Evolutionary conservation across 2,113 vertebrate species (phyloP).

Genomic region (Psilopogon haemacephalus): DNA sequence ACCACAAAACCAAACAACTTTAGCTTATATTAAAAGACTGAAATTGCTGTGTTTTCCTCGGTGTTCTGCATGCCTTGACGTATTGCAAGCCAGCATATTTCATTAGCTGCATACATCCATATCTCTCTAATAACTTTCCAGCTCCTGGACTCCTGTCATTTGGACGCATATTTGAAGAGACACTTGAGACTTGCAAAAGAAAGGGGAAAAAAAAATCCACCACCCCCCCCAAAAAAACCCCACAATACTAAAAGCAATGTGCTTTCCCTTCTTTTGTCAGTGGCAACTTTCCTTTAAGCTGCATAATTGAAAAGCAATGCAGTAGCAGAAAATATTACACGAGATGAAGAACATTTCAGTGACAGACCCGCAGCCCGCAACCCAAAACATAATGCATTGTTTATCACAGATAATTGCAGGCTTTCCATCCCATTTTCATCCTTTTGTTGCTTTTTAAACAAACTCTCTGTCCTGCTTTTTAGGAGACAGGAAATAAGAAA

Average conservation of each 20-base stretch:
- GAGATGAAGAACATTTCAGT: constrained; percentile 29
- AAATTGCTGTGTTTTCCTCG: constrained; percentile 64
- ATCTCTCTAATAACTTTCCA: constrained; percentile 76
- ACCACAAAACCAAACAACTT: not conserved
- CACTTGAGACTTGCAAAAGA: constrained; percentile 62
- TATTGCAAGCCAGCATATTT: constrained; percentile 72
- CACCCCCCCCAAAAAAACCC: not conserved
- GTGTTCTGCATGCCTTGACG: constrained; percentile 63
- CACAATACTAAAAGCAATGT: constrained; percentile 23
- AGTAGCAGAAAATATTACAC: constrained; percentile 57
- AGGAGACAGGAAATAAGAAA: constrained; percentile 41
- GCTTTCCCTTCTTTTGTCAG: constrained; percentile 63
- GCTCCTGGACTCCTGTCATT: constrained; percentile 65
- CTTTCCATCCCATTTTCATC: constrained; percentile 62
- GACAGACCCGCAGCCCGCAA: constrained; percentile 26
- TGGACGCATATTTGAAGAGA: constrained; percentile 70
- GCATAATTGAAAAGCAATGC: constrained; percentile 71
- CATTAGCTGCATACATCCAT: constrained; percentile 71
- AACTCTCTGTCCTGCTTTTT: constrained; percentile 17
- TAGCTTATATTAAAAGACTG: constrained; percentile 77
- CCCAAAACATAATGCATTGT: constrained; percentile 56
- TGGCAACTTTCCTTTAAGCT: constrained; percentile 63
- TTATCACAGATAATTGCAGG: constrained; percentile 70
- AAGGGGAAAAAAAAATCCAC: not conserved
- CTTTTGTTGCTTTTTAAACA: constrained; percentile 60